Conservation (phyloP, 2,113 vertebrate genomes). For the Syngnathus floridae region DNA sequence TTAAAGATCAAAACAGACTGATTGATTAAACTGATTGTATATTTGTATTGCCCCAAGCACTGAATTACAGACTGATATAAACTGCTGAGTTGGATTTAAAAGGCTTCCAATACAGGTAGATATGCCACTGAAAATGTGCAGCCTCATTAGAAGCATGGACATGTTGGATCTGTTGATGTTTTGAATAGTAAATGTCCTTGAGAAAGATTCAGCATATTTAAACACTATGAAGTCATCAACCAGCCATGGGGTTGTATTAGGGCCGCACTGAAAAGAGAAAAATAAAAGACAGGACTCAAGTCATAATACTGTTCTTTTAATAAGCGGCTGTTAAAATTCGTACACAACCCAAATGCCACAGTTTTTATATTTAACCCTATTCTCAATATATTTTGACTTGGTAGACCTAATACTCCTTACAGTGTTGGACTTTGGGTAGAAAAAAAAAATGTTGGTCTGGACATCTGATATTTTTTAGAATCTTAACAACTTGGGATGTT, state of each 20-base stretch:
- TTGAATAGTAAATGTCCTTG: slow-evolving; percentile 14
- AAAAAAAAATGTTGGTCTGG: slow-evolving; percentile 9
- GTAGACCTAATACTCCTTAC: neutral
- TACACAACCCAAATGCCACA: neutral
- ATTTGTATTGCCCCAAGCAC: slow-evolving; percentile 13
- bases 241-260: neutral
- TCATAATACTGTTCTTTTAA: neutral
- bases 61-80: slow-evolving; percentile 11
- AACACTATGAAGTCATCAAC: neutral
- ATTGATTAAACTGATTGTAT: slow-evolving; percentile 9
- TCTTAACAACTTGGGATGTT: neutral
- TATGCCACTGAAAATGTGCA: neutral
- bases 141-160: neutral
- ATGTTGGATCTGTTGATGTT: slow-evolving; percentile 5
- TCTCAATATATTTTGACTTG: neutral
- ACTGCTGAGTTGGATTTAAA: neutral
- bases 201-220: slow-evolving; percentile 5
- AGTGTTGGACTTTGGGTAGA: slow-evolving; percentile 17
- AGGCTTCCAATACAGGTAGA: slow-evolving; percentile 2
- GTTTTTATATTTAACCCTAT: neutral
- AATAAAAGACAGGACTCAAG: neutral
- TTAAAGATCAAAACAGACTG: slow-evolving; percentile 3
- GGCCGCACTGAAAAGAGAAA: neutral
- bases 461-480: slow-evolving; percentile 3
- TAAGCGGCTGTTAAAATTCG: neutral